These are phyloP conservation scores for Tetragnatha montana DNA, from an alignment of 2,888 invertebrate genomes.

Conservation along the genomic window DNA sequence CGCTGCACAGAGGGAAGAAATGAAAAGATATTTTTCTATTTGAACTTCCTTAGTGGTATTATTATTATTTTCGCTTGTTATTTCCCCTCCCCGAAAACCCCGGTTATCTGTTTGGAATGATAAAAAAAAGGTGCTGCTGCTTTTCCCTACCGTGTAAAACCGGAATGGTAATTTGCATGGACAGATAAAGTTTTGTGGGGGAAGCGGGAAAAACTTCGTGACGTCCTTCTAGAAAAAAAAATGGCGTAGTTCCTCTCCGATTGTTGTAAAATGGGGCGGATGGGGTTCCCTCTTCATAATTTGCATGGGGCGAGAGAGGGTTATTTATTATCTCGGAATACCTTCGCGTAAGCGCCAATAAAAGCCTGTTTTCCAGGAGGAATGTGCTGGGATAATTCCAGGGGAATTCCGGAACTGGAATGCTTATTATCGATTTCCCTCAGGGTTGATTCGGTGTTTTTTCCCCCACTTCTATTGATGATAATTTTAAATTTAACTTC, in stretches of 20 bases:
- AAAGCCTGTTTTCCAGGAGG: background rate
- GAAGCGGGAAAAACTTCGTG: conserved; percentile 10
- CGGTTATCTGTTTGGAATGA: conserved; percentile 53
- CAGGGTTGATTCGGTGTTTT: background rate
- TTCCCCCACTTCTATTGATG: background rate
- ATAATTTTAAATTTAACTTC: background rate
- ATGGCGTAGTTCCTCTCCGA: conserved; percentile 1
- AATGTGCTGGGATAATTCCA: background rate
- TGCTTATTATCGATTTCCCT: background rate
- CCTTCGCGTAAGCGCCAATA: background rate
- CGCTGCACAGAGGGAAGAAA: background rate
- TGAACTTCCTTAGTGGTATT: conserved; percentile 5
- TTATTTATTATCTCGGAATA: conserved; percentile 30
- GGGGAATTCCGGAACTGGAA: background rate
- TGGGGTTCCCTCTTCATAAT: conserved; percentile 35
- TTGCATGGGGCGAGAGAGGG: conserved; percentile 24
- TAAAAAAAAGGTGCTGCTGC: conserved; percentile 6
- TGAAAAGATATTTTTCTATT: conserved; percentile 26
- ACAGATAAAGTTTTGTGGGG: conserved; percentile 23
- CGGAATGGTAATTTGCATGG: conserved; percentile 36
- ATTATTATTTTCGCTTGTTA: conserved; percentile 33
- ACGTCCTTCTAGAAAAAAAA: conserved; percentile 1
- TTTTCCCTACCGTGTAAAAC: conserved; percentile 18
- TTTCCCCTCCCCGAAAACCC: background rate
- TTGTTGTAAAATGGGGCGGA: conserved; percentile 39